These are phyloP conservation scores for Apis florea DNA, from an alignment of 1,140 invertebrate genomes.

Conservation along the genomic window DNA sequence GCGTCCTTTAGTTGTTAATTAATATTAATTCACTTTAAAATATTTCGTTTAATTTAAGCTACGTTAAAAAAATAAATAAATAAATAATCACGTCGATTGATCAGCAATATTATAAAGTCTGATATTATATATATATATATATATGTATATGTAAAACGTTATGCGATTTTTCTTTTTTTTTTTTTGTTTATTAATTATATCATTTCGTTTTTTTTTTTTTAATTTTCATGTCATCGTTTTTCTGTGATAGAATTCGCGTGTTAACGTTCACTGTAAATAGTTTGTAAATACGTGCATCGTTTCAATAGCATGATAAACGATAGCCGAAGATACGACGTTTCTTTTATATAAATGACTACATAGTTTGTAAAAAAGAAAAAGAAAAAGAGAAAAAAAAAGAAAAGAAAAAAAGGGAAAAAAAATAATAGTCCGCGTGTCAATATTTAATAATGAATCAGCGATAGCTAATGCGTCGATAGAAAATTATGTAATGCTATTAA, in stretches of 20 bases:
- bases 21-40: neutral
- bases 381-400: neutral
- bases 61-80: neutral
- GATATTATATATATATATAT: neutral
- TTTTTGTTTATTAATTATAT: neutral
- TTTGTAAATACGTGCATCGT: slow-evolving; percentile 54
- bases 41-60: slow-evolving; percentile 6
- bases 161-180: neutral
- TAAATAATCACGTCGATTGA: neutral
- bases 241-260: slow-evolving; percentile 52
- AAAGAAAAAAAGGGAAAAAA: neutral
- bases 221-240: slow-evolving; percentile 36
- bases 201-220: slow-evolving; percentile 4
- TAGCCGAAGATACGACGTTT: slow-evolving; percentile 30
- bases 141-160: neutral
- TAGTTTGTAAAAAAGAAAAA: slow-evolving; percentile 54
- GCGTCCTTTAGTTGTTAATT: slow-evolving; percentile 4
- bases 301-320: slow-evolving; percentile 33
- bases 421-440: slow-evolving; percentile 65
- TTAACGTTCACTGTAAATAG: slow-evolving; percentile 52
- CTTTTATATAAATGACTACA: slow-evolving; percentile 29
- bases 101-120: slow-evolving; percentile 4
- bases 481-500: neutral
- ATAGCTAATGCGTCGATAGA: neutral
- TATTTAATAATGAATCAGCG: slow-evolving; percentile 27